phyloP scores from a whole-genome alignment of 2,113 vertebrate genomes.

The Sinocyclocheilus maitianheensis region DNA sequence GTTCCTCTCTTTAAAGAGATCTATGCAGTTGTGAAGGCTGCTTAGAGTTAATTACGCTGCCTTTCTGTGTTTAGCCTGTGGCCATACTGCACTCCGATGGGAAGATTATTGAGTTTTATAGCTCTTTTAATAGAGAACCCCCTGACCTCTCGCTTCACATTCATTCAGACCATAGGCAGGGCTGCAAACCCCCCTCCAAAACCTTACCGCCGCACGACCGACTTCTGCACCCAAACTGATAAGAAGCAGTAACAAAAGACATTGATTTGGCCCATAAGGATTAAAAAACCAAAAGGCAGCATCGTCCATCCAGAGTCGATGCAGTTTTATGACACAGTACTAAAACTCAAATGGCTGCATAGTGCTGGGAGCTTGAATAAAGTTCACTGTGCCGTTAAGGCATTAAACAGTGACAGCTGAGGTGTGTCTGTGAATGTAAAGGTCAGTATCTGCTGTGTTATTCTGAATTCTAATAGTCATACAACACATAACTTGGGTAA shows the following conservation, averaged over 20 bases:
- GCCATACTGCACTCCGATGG: slow-evolving; percentile 53
- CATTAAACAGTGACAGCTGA: slow-evolving; percentile 13
- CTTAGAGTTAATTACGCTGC: slow-evolving; percentile 60
- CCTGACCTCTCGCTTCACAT: not conserved
- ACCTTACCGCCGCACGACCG: slow-evolving; percentile 11
- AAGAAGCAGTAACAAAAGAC: slow-evolving; percentile 41
- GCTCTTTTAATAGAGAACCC: slow-evolving; percentile 47
- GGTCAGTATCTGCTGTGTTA: not conserved
- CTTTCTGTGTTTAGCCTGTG: slow-evolving; percentile 50
- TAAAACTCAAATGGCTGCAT: slow-evolving; percentile 20
- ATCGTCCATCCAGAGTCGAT: slow-evolving; percentile 2
- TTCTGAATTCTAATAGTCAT: not conserved
- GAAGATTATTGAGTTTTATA: slow-evolving; percentile 61
- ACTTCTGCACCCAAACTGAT: slow-evolving; percentile 40
- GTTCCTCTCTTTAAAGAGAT: slow-evolving; percentile 60
- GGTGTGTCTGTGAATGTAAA: not conserved
- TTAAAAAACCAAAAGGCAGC: slow-evolving; percentile 39
- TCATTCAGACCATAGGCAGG: slow-evolving; percentile 45
- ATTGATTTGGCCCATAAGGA: slow-evolving; percentile 44
- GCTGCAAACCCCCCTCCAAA: slow-evolving; percentile 38
- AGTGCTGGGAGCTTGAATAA: slow-evolving; percentile 5
- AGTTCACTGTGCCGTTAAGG: slow-evolving; percentile 27
- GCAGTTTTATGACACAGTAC: slow-evolving; percentile 1
- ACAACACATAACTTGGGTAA: not conserved
- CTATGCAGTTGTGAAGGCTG: slow-evolving; percentile 58